Percentiles rank a stretch among this genome's conserved stretches.
Evolutionary conservation across 1,140 invertebrate species (phyloP).

Genomic region (Ips nitidus): DNA sequence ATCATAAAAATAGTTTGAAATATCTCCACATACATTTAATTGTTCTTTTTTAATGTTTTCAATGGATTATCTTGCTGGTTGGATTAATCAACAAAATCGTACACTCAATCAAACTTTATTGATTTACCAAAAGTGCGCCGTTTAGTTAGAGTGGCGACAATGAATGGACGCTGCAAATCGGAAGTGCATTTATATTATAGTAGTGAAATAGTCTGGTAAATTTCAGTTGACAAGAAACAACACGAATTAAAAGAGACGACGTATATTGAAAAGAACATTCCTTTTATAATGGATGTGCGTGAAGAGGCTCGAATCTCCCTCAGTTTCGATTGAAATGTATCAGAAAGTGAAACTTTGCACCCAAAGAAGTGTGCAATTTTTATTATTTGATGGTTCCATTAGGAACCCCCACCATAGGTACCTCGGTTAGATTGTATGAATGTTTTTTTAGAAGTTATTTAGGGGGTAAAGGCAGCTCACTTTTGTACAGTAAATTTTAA

Average conservation of each 20-base stretch:
- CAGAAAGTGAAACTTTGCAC: constrained; percentile 41
- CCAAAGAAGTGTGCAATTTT: constrained; percentile 49
- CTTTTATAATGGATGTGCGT: no score
- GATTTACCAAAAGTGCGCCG: no score
- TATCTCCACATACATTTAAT: no score
- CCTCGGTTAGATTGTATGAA: constrained; percentile 49
- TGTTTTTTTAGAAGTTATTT: constrained; percentile 37
- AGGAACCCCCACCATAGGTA: constrained; percentile 51
- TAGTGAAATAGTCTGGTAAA: constrained; percentile 1
- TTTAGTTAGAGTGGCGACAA: no score
- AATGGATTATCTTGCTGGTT: no score
- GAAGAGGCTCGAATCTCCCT: background rate
- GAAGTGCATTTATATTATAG: constrained; percentile 1
- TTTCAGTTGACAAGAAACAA: background rate
- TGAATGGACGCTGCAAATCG: background rate
- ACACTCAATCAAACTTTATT: no score
- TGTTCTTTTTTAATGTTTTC: no score
- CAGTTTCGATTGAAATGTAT: constrained; percentile 16
- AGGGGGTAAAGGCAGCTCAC: constrained; percentile 44
- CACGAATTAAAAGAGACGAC: no score
- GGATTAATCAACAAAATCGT: no score
- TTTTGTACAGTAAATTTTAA: constrained; percentile 45
- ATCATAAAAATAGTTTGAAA: no score
- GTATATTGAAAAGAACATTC: no score
- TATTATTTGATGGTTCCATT: constrained; percentile 45